Conservation (phyloP, 2,888 invertebrate genomes). For the Nomada lathburiana region DNA sequence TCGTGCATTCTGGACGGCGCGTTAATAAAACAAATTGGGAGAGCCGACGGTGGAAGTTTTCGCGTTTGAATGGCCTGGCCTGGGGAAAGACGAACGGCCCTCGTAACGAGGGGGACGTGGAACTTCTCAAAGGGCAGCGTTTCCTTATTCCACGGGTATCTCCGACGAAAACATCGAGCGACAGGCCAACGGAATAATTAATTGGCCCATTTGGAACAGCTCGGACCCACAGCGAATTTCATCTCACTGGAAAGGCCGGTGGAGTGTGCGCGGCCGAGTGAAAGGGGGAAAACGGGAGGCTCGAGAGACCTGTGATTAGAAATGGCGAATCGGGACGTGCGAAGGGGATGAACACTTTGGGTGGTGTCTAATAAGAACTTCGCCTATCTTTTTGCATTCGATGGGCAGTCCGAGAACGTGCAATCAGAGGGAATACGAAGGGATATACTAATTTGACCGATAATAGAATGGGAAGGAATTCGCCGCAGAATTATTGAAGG, state of each 20-base stretch:
- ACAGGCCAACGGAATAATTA: slow-evolving; percentile 72
- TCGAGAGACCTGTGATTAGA: slow-evolving; percentile 7
- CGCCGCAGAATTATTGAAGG: neutral
- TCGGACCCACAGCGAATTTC: slow-evolving; percentile 55
- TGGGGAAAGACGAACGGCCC: slow-evolving; percentile 8
- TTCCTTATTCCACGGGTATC: slow-evolving; percentile 51
- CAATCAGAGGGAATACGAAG: slow-evolving; percentile 75
- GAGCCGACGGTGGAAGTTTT: slow-evolving; percentile 27
- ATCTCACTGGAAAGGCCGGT: slow-evolving; percentile 41
- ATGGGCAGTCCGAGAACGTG: slow-evolving; percentile 52
- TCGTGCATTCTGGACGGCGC: slow-evolving; percentile 4
- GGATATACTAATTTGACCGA: slow-evolving; percentile 76
- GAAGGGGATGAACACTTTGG: slow-evolving; percentile 5
- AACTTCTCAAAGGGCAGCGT: slow-evolving; percentile 40
- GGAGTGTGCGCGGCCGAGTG: neutral
- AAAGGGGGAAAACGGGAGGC: slow-evolving; percentile 6
- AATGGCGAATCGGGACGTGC: neutral
- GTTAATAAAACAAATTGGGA: slow-evolving; percentile 41
- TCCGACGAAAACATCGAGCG: slow-evolving; percentile 63
- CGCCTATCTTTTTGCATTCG: slow-evolving; percentile 67
- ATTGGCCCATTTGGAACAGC: slow-evolving; percentile 68
- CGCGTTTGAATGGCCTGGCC: slow-evolving; percentile 12
- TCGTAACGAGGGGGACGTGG: slow-evolving; percentile 45
- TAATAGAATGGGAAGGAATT: slow-evolving; percentile 34
- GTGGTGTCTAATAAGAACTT: slow-evolving; percentile 65